Evolutionary conservation across 2,888 invertebrate genomes (phyloP).

Genomic region (Scaptomyza caliginosa): DNA sequence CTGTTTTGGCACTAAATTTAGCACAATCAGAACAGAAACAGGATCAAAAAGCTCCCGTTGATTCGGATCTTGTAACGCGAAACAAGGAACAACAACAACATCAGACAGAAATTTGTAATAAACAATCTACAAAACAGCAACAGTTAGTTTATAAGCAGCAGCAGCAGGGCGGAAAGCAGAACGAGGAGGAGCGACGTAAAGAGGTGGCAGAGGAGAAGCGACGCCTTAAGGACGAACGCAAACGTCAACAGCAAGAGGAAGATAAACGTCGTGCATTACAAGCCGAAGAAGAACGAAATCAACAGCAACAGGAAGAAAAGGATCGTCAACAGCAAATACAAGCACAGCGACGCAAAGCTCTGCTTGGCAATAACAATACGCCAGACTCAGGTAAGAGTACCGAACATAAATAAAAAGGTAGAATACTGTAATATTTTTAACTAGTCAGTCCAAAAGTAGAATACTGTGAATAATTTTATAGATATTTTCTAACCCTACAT

Average conservation of each 20-base stretch:
- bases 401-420: background rate
- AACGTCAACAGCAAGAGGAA: constrained; percentile 81
- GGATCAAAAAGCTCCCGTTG: background rate
- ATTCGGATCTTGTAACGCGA: background rate
- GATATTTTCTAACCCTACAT: too few species aligned
- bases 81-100: constrained; percentile 20
- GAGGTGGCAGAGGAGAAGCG: constrained; percentile 80
- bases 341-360: constrained; percentile 81
- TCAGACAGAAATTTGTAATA: background rate
- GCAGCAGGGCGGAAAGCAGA: constrained; percentile 23
- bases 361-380: constrained; percentile 56
- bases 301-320: constrained; percentile 81
- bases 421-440: too few species aligned
- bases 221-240: constrained; percentile 81
- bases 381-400: constrained; percentile 33
- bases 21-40: constrained; percentile 7
- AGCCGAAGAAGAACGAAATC: constrained; percentile 81
- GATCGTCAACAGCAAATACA: constrained; percentile 83
- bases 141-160: constrained; percentile 15
- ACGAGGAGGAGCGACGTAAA: constrained; percentile 74
- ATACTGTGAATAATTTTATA: too few species aligned
- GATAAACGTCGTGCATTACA: constrained; percentile 75
- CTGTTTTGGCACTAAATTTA: background rate
- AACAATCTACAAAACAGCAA: constrained; percentile 28
- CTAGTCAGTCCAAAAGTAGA: too few species aligned